Evolutionary conservation across 1,140 invertebrate genomes (phyloP).

Genomic region (Lithobius niger): DNA sequence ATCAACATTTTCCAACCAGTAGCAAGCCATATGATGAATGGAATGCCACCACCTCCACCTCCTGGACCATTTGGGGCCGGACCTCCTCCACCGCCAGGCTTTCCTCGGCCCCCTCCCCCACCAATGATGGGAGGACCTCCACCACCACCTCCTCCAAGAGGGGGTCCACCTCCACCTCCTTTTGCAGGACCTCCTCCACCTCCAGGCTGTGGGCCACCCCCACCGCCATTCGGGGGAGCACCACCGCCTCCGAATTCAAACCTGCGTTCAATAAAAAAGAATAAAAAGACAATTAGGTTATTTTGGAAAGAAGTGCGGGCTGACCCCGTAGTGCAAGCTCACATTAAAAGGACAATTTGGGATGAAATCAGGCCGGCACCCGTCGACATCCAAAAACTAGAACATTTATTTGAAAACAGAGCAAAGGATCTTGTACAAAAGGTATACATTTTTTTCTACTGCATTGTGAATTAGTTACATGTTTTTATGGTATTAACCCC

Average conservation of each 20-base stretch:
- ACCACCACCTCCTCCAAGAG: constrained; percentile 33
- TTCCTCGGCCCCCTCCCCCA: constrained; percentile 10
- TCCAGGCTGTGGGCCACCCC: constrained; percentile 23
- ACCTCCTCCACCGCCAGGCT: constrained; percentile 17
- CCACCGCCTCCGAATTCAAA: constrained; percentile 2
- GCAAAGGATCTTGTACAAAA: constrained; percentile 90
- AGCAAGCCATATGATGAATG: not conserved
- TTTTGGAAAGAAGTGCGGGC: constrained; percentile 89
- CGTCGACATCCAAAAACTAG: constrained; percentile 84
- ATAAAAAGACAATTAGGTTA: constrained; percentile 96
- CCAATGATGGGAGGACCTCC: constrained; percentile 21
- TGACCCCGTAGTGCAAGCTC: constrained; percentile 56
- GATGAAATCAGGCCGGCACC: constrained; percentile 70
- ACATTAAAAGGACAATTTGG: constrained; percentile 76
- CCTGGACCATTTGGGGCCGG: constrained; percentile 5
- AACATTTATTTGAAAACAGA: constrained; percentile 92
- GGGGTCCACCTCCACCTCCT: constrained; percentile 31
- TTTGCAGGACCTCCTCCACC: constrained; percentile 30
- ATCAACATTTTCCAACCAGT: constrained; percentile 19
- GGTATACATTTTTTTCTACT: constrained; percentile 37
- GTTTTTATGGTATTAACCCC: too few relatives aligned
- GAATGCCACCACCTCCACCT: constrained; percentile 25
- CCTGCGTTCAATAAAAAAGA: constrained; percentile 47
- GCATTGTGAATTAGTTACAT: too few relatives aligned
- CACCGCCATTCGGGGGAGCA: constrained; percentile 15